phyloP scores from a whole-genome alignment of 2,797 vertebrate genomes.

The Gambelia wislizenii region DNA sequence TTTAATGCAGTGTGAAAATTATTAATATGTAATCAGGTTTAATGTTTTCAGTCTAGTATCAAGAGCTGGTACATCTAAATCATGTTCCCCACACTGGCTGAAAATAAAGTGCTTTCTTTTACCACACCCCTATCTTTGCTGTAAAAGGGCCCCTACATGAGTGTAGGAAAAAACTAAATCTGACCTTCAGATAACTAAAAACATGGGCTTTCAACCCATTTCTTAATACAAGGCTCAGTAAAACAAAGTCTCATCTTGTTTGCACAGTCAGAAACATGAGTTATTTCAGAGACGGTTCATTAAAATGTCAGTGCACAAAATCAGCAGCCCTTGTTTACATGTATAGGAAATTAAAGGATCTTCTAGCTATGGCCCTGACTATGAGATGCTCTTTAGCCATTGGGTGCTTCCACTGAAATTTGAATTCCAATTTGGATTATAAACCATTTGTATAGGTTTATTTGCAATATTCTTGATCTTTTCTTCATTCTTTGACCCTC shows the following conservation, averaged over 20 bases:
- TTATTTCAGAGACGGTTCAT: neutral
- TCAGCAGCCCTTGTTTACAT: slow-evolving; percentile 1
- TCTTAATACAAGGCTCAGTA: neutral
- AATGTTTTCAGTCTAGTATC: neutral
- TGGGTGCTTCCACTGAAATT: neutral
- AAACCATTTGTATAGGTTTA: neutral
- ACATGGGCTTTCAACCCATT: neutral
- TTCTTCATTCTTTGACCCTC: neutral
- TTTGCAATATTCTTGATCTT: neutral
- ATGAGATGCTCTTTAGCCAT: neutral
- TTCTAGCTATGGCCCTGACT: neutral
- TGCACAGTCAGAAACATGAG: neutral
- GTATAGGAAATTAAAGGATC: neutral
- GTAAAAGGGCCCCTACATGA: neutral
- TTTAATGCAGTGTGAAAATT: neutral
- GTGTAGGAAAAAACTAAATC: neutral
- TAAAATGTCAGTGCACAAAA: neutral
- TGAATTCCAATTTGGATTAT: neutral
- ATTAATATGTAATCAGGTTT: neutral
- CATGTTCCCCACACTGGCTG: neutral
- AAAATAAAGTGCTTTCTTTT: neutral
- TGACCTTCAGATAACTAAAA: neutral
- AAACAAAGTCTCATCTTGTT: neutral
- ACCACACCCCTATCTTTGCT: no score
- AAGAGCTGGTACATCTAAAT: neutral